These are phyloP conservation scores for Gadopsis marmoratus DNA, from an alignment of 2,797 vertebrate genomes.

Conservation along the genomic window DNA sequence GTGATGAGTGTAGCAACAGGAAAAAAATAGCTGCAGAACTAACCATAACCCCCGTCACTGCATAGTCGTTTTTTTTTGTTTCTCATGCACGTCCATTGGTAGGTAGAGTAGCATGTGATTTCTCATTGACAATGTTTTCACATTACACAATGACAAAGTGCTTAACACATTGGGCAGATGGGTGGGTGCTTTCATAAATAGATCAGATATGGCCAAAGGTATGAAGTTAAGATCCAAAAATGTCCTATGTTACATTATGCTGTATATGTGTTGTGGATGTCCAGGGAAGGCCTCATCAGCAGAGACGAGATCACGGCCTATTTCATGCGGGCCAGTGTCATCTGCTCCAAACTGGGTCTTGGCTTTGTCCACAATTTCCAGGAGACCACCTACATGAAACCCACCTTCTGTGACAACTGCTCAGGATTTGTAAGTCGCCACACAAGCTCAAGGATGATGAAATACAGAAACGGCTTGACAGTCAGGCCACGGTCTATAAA, in stretches of 20 bases:
- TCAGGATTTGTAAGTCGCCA: slow-evolving; percentile 93
- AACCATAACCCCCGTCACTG: slow-evolving; percentile 46
- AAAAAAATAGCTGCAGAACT: slow-evolving; percentile 65
- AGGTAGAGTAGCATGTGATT: neutral
- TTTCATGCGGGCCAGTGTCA: slow-evolving; percentile 96
- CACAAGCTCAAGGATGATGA: neutral
- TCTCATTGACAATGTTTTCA: neutral
- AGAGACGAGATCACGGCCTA: slow-evolving; percentile 96
- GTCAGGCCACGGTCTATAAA: neutral
- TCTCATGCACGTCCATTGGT: neutral
- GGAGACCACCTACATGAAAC: slow-evolving; percentile 96
- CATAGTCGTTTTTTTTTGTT: slow-evolving; percentile 20
- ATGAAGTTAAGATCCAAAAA: neutral
- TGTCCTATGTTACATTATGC: neutral
- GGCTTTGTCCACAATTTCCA: slow-evolving; percentile 97
- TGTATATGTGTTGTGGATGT: slow-evolving; percentile 45
- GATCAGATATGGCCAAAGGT: fast-evolving
- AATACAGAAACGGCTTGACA: neutral
- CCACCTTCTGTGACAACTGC: slow-evolving; percentile 98
- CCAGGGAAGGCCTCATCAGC: slow-evolving; percentile 93
- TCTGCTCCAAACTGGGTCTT: slow-evolving; percentile 95
- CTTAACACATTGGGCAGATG: neutral
- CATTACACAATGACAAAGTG: neutral
- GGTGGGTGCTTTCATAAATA: slow-evolving; percentile 15
- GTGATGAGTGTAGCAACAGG: slow-evolving; percentile 68